These are phyloP conservation scores for Merluccius polli DNA, from an alignment of 2,797 vertebrate genomes.

Conservation along the genomic window DNA sequence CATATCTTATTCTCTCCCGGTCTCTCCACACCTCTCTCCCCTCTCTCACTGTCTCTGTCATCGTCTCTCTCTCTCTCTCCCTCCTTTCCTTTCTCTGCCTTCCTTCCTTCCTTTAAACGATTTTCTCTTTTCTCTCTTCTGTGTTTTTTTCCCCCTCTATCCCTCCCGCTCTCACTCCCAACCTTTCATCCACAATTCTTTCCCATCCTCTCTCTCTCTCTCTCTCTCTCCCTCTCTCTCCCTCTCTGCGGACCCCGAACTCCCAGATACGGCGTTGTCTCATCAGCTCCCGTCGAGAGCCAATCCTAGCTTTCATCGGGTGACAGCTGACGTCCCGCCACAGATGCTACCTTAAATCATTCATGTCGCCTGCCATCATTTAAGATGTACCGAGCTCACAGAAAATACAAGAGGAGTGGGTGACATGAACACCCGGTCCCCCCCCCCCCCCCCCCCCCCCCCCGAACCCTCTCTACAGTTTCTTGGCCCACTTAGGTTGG, in stretches of 20 bases:
- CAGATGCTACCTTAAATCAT: constrained; percentile 72
- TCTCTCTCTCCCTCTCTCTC: no score
- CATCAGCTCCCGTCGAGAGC: constrained; percentile 23
- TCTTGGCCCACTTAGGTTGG: constrained; percentile 33
- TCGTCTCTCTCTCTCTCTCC: no score
- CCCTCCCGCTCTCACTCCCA: no score
- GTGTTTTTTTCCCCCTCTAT: no score
- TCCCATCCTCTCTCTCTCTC: no score
- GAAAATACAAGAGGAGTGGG: constrained; percentile 25
- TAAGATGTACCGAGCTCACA: constrained; percentile 45
- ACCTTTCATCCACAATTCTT: no score
- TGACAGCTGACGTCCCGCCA: constrained; percentile 61
- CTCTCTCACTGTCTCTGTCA: no score
- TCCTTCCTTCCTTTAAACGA: no score
- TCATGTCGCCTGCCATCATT: constrained; percentile 52
- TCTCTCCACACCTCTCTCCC: no score
- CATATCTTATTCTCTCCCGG: no score
- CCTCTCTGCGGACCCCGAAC: constrained; percentile 39
- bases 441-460: neutral
- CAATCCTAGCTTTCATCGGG: constrained; percentile 65
- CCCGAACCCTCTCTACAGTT: constrained; percentile 11
- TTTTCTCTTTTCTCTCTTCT: no score
- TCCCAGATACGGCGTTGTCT: constrained; percentile 28
- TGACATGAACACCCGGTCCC: neutral
- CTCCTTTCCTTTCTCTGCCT: no score